Percentiles rank a stretch among this genome's conserved stretches.
These are phyloP conservation scores for Lypha dubia DNA, from an alignment of 2,888 invertebrate species.

Conservation along the genomic window DNA sequence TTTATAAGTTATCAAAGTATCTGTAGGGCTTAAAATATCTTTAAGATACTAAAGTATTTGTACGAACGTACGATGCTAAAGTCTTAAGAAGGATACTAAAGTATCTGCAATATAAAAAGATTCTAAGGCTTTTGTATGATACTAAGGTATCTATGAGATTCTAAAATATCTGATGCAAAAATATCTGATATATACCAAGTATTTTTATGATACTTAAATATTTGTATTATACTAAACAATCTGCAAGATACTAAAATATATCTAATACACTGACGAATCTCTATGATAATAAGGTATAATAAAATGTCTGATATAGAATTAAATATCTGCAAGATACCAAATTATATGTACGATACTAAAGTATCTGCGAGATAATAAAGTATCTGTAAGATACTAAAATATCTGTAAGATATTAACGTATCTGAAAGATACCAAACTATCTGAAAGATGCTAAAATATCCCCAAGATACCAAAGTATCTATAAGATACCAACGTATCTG, in stretches of 20 bases:
- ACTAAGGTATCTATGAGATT: background rate
- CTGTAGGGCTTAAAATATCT: background rate
- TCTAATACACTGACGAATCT: background rate
- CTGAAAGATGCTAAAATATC: background rate
- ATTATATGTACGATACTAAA: background rate
- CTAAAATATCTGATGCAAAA: background rate
- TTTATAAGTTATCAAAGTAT: background rate
- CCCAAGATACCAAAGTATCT: background rate
- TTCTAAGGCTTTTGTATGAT: too few relatives aligned
- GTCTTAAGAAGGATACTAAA: background rate
- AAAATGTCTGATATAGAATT: background rate
- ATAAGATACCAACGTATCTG: background rate
- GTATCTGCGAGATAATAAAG: background rate
- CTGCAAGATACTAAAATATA: background rate
- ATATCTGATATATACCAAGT: background rate
- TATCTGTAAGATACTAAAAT: background rate
- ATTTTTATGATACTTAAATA: background rate
- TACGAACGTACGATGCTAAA: background rate
- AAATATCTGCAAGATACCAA: background rate
- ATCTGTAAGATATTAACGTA: background rate
- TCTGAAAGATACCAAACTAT: background rate
- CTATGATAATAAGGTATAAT: too few relatives aligned
- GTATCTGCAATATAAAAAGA: too few relatives aligned
- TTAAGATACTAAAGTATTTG: background rate
- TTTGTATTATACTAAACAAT: slow-evolving; percentile 3